These are phyloP conservation scores for Vombatus ursinus DNA, from an alignment of 2,113 vertebrate genomes.

Conservation along the genomic window DNA sequence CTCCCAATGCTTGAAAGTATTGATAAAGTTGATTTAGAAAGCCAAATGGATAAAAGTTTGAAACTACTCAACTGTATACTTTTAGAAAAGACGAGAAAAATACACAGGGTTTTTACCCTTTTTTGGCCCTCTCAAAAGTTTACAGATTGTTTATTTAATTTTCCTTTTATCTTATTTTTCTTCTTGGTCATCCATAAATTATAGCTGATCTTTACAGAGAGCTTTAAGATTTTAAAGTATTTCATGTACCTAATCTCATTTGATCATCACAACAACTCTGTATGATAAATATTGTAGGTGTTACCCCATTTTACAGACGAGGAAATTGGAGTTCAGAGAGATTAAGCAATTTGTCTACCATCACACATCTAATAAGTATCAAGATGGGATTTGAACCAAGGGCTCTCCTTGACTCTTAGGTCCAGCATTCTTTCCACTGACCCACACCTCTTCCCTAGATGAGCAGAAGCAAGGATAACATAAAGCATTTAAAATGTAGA, in stretches of 20 bases:
- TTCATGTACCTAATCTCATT: not conserved
- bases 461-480: not conserved
- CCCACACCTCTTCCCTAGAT: not conserved
- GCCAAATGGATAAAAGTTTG: not conserved
- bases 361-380: not conserved
- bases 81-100: not conserved
- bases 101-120: not conserved
- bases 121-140: not conserved
- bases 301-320: not conserved
- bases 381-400: not conserved
- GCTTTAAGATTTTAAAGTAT: not conserved
- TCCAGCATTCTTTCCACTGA: not conserved
- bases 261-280: not conserved
- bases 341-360: not conserved
- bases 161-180: not conserved
- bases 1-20: not conserved
- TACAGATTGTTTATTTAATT: not conserved
- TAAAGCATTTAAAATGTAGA: not conserved
- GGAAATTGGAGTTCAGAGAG: not conserved
- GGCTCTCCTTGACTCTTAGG: not conserved
- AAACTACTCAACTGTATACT: not conserved
- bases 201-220: not conserved
- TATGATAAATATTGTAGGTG: not conserved
- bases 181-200: not conserved
- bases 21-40: not conserved